Evolutionary conservation across 23 tunicate genomes (phyloP), one percentile per base, ranked within the genome.

Genomic region (Aplidium turbinatum): DNA sequence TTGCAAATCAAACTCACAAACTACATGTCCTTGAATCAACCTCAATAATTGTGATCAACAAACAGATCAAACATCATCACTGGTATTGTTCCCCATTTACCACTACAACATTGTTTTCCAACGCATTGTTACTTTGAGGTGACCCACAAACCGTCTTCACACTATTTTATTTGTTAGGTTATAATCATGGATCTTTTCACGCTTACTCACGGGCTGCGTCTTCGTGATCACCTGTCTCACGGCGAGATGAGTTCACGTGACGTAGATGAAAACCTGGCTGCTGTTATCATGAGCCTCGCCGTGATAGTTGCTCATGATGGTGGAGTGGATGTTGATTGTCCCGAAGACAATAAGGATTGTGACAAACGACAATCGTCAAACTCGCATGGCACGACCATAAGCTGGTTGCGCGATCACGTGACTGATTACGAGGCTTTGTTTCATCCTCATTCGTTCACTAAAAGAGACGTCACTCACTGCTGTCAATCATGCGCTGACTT

Each of bases 171-270:
- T 66, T 38, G 4, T 19, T 77, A 80, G 85, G 77, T 66, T 1
- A 23, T 80, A 45, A 35, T 80, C 18, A 56, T 56, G 48, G 85
- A 80, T 38, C 16, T 80, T 5, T 80, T 80, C 57, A 42, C 27
- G n/a, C 57, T 67, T 16, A 69, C 58, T 1, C 69, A 68, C 11
- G 85, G 85, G 3, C 42, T 56, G 24, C 85, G 85, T 27, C 53
- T 80, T 6, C 76, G 85, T 20, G 85, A 80, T 70, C 85, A 69
- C 31, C 11, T 80, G 1, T 80, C 85, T 16, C 85, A 80, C 28
- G 85, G 85, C 6, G 77, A 80, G 45, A 40, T 80, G 77, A 55
- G 29, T 28, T n/a, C 77, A 4, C 1, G 5, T 38, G 77, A 57
- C 22, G 53, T 80, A 5, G 57, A 53, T 69, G 68, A 68, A 42